phyloP scores from a whole-genome alignment of 2,113 vertebrate genomes.

The Tragulus kanchil region DNA sequence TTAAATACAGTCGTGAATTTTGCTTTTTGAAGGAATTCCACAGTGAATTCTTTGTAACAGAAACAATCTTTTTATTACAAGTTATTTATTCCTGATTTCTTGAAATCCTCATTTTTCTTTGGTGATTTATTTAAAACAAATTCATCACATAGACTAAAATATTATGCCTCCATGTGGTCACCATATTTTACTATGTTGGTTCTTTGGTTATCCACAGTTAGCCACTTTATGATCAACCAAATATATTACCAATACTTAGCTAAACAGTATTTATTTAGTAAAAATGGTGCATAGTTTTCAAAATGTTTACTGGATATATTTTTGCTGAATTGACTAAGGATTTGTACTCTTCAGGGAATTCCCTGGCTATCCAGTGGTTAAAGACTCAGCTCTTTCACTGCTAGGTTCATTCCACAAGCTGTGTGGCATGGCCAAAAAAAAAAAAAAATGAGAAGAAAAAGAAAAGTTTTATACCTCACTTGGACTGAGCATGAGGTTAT shows the following conservation, averaged over 20 bases:
- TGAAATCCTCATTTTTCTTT: slow-evolving; percentile 22
- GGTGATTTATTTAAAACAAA: slow-evolving; percentile 7
- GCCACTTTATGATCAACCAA: slow-evolving; percentile 10
- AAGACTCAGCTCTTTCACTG: background rate
- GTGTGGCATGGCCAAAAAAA: background rate
- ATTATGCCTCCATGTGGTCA: background rate
- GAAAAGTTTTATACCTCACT: slow-evolving; percentile 1
- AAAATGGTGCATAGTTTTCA: background rate
- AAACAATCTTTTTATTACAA: slow-evolving; percentile 20
- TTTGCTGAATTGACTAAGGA: slow-evolving; percentile 38
- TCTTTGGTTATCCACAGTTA: slow-evolving; percentile 52
- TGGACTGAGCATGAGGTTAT: background rate
- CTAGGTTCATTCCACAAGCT: background rate
- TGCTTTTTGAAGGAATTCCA: slow-evolving; percentile 58
- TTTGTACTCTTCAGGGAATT: background rate
- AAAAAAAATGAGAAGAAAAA: background rate
- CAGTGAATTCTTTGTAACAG: slow-evolving; percentile 24
- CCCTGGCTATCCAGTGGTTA: background rate
- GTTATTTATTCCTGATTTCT: slow-evolving; percentile 30
- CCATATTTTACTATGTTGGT: slow-evolving; percentile 41
- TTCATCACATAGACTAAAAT: slow-evolving; percentile 9
- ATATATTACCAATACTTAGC: background rate
- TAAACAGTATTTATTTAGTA: slow-evolving; percentile 32
- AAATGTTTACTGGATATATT: background rate
- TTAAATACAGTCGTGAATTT: background rate